A percentile compares a stretch with the other conserved stretches of the same genome.
These are phyloP conservation scores for Eumaeus atala DNA, from an alignment of 1,140 invertebrate genomes.

Conservation along the genomic window DNA sequence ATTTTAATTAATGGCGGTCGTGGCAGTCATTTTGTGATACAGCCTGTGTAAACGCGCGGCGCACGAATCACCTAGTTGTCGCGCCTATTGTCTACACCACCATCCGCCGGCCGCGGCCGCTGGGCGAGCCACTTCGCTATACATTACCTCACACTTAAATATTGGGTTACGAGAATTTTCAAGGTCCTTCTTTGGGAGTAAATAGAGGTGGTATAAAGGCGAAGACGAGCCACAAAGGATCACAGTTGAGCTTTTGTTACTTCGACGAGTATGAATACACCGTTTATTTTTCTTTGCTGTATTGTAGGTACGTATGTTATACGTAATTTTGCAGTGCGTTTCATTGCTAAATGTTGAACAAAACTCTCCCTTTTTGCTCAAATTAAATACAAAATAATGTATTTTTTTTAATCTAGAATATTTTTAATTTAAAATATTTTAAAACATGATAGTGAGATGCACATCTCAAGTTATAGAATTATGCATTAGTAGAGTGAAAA, in stretches of 20 bases:
- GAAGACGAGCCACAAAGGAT: constrained; percentile 51
- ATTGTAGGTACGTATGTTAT: constrained; percentile 45
- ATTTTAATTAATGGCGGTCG: constrained; percentile 17
- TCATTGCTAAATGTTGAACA: no score
- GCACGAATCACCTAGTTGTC: constrained; percentile 69
- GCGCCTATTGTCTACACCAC: constrained; percentile 62
- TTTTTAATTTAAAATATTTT: no score
- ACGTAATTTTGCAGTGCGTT: no score
- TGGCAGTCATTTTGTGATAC: constrained; percentile 31
- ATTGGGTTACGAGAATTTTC: constrained; percentile 71
- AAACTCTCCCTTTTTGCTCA: no score
- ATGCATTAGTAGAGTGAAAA: no score
- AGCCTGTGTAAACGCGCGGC: constrained; percentile 50
- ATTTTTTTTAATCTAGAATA: no score
- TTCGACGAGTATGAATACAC: constrained; percentile 56
- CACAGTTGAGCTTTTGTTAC: constrained; percentile 54
- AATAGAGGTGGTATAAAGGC: constrained; percentile 69
- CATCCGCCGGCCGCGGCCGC: constrained; percentile 32
- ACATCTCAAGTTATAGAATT: no score
- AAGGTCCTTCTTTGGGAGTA: constrained; percentile 65
- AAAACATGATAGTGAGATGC: no score
- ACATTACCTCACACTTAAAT: constrained; percentile 67
- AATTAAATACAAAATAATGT: no score
- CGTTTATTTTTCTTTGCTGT: constrained; percentile 44
- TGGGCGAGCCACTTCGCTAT: constrained; percentile 58